Evolutionary conservation across 2,113 vertebrate genomes (phyloP).

Genomic region (Pygoscelis antarcticus): DNA sequence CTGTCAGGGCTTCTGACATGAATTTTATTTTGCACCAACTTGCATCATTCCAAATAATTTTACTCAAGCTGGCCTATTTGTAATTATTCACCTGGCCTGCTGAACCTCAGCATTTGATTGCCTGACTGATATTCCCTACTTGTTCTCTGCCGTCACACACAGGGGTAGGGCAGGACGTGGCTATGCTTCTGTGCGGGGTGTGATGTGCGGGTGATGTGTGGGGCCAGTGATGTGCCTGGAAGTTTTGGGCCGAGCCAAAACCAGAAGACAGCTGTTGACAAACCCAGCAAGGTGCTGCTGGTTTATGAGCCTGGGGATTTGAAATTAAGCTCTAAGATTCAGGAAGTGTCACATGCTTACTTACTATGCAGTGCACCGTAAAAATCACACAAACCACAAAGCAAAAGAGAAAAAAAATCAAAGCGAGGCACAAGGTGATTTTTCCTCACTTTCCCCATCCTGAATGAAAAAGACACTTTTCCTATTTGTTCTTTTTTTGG

Average conservation of each 20-base stretch:
- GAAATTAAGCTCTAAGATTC: constrained; percentile 31
- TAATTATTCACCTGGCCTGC: constrained; percentile 19
- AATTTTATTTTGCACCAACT: constrained; percentile 4
- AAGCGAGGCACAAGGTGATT: not conserved
- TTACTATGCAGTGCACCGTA: not conserved
- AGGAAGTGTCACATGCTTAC: not conserved
- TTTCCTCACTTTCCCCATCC: not conserved
- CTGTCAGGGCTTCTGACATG: not conserved
- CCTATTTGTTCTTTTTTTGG: not conserved
- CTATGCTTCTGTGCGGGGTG: fast-evolving
- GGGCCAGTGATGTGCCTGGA: not conserved
- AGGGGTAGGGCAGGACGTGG: not conserved
- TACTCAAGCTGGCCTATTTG: not conserved
- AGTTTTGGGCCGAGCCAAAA: not conserved
- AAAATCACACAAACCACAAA: not conserved
- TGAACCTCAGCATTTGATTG: not conserved
- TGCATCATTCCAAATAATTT: constrained; percentile 25
- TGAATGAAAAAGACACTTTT: not conserved
- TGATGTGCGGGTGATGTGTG: fast-evolving
- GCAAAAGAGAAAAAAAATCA: not conserved
- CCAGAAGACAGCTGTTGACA: constrained; percentile 17
- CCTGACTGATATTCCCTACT: not conserved
- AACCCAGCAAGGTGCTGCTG: not conserved
- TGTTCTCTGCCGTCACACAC: not conserved
- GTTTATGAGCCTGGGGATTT: constrained; percentile 28